Evolutionary conservation across 1,140 invertebrate species (phyloP), one percentile per base, ranked within the genome.

Genomic region (Ceratosolen solmsi): DNA sequence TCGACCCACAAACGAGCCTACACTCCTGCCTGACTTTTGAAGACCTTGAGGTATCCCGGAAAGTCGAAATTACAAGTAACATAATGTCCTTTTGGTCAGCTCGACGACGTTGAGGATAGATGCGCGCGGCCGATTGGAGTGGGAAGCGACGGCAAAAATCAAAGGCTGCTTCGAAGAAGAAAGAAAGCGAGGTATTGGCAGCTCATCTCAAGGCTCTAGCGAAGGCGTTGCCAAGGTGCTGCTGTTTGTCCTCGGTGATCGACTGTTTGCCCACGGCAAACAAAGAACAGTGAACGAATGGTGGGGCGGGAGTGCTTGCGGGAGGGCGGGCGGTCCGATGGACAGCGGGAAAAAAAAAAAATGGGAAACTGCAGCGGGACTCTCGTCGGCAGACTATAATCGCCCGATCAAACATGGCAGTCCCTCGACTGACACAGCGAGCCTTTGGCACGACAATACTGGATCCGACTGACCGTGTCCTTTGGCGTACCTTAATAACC

Each of bases 341-440:
- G 54, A 27, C 13, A n/a, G 54, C 38, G 22, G 3, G 11, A 22
- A 58, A 7, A 41, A 46, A 60, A 49, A 68, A 46, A n/a, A n/a
- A n/a, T n/a, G 22, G 41, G 22, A 77, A 77, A 20, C 27, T 77
- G 56, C 54, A 15, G n/a, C 17, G 7, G 4, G 13, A 25, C 74
- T 38, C 63, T 68, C 63, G 63, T 65, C 63, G 33, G 63, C 68
- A 84, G 85, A 79, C 54, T 84, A 89, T 88, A 88, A 90, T 90
- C 84, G 84, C 56, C 46, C 84, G 85, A 84, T 87, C 87, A 90
- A 90, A 87, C 82, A 89, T 83, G 83, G 36, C 81, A 60, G 54
- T 71, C 72, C n/a, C n/a, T n/a, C n/a, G n/a, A n/a, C n/a, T n/a
- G n/a, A n/a, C n/a, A n/a, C n/a, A n/a, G n/a, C n/a, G n/a, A n/a